Conservation (phyloP, 2,113 vertebrate species). For the Notarius quadriscutis region DNA sequence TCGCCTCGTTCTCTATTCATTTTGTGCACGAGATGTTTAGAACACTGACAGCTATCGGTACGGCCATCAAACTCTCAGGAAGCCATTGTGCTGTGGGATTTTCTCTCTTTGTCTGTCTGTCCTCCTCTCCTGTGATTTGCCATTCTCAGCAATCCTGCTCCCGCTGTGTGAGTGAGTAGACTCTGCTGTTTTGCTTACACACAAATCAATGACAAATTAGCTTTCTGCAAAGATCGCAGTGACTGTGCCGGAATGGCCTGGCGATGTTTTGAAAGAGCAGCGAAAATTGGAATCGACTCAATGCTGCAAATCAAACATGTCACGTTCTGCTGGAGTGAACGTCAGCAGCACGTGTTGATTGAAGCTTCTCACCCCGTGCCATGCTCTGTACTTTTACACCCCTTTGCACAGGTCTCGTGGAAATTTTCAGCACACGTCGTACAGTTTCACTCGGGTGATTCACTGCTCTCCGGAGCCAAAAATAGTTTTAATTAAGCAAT, state of each 20-base stretch:
- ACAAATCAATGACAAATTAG: constrained; percentile 55
- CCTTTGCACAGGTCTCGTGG: neutral
- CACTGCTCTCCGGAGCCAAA: constrained; percentile 5
- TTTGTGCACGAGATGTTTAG: neutral
- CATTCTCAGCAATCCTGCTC: constrained; percentile 4
- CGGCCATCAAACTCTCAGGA: neutral
- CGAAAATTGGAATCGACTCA: constrained; percentile 31
- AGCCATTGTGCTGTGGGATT: neutral
- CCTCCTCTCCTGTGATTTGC: constrained; percentile 10
- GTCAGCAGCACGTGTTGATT: neutral
- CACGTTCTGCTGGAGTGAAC: constrained; percentile 13
- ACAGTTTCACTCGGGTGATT: constrained; percentile 20
- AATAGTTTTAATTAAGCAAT: constrained; percentile 52
- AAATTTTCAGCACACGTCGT: neutral
- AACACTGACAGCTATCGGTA: neutral
- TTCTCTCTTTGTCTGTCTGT: constrained; percentile 12
- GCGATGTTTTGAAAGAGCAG: constrained; percentile 24
- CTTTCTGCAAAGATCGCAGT: constrained; percentile 49
- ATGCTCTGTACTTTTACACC: neutral
- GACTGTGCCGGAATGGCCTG: constrained; percentile 12
- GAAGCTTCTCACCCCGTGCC: neutral
- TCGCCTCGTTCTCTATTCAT: neutral
- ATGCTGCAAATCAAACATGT: constrained; percentile 22
- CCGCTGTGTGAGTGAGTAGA: constrained; percentile 44
- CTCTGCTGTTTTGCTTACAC: constrained; percentile 45